Base-by-base conservation (phyloP, 2,888 invertebrate species). In the Cenopis cana region DNA sequence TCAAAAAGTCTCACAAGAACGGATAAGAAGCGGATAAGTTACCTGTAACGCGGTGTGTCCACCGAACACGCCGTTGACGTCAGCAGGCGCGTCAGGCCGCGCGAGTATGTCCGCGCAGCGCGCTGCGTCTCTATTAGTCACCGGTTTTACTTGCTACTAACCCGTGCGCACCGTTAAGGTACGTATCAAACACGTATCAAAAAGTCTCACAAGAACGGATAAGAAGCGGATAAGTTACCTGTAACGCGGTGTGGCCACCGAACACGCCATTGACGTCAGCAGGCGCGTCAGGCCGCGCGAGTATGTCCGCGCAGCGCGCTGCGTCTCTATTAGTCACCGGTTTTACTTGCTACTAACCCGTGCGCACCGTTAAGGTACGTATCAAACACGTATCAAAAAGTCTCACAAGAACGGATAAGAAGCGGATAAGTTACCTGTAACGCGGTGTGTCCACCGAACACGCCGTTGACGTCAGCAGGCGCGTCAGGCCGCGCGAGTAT, bases 271-370 rank as follows among this genome's bases (percentile, higher is more conserved):
- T n/a, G n/a, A n/a, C n/a, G 36, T 64, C 62, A 71, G 62, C 62
- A 50, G 52, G 60, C 24, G 60, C 52, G 20, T 95, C 95, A 20
- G 94, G 93, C 68, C 92, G 85, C 83, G 93, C 95, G 49, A 97
- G 90, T 74, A 97, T 96, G 85, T 97, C 97, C 64, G 96, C 97
- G 82, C 96, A 97, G 77, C 96, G 98, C 87, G 94, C 90, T n/a
- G 96, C 96, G 91, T 99, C 99, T 0, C 99, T 99, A 84, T 98
- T 99, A 0, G 99, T 99, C 2, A 99, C 98, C 0, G 98, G 98
- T 88, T 99, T 99, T 11, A 99, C 99, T 64, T 99, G 94, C 88
- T 99, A 99, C 88, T 99, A 98, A 78, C 98, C 98, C 0, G 98
- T 97, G 87, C 99, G 98, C 3, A 98, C 98, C 14, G n/a, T 98